Percentiles rank a stretch among this genome's conserved stretches.
phyloP scores from a whole-genome alignment of 2,888 invertebrate genomes.

The Cephalotes varians region DNA sequence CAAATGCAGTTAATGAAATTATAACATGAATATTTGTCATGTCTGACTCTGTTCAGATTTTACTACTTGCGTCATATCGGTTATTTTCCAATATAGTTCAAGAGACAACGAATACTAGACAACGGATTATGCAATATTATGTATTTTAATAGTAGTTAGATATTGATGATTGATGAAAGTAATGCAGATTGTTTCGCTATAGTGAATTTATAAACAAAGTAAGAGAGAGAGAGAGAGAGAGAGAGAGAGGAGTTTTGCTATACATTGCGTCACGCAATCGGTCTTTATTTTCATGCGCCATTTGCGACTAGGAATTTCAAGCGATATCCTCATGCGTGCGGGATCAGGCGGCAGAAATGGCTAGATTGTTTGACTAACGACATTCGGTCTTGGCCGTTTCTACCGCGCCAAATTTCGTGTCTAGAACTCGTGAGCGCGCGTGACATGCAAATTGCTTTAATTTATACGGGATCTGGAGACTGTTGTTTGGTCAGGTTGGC shows the following conservation, averaged over 20 bases:
- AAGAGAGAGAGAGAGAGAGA: too few relatives aligned
- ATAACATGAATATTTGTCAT: background rate
- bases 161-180: background rate
- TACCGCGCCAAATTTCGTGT: conserved; percentile 56
- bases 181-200: background rate
- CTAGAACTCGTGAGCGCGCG: conserved; percentile 51
- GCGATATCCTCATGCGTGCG: conserved; percentile 38
- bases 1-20: background rate
- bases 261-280: background rate
- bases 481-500: conserved; percentile 78
- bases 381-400: conserved; percentile 54
- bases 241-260: background rate
- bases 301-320: conserved; percentile 30
- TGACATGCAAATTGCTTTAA: conserved; percentile 80
- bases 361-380: conserved; percentile 49
- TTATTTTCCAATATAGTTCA: background rate
- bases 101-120: background rate
- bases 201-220: conserved; percentile 22
- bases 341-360: background rate
- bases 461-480: conserved; percentile 78
- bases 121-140: background rate
- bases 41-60: background rate
- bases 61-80: background rate
- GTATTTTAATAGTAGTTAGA: background rate
- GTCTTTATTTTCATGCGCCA: conserved; percentile 15